A percentile compares a stretch with the other conserved stretches of the same genome.
These are phyloP conservation scores for Dissostichus mawsoni DNA, from an alignment of 2,113 vertebrate species.

Conservation along the genomic window DNA sequence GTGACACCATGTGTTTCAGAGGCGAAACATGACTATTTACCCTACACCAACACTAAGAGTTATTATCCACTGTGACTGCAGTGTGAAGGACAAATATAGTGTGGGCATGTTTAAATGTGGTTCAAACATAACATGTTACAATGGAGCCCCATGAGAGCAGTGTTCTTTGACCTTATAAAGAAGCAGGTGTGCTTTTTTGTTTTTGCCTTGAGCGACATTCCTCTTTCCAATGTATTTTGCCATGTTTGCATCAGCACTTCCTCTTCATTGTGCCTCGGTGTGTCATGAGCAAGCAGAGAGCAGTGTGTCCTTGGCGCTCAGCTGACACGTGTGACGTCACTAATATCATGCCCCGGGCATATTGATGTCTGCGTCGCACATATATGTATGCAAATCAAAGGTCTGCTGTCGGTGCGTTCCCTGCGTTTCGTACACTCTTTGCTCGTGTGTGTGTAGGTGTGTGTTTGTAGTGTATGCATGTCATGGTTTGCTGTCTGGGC, in stretches of 20 bases:
- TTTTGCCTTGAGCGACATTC: background rate
- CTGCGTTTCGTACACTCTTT: background rate
- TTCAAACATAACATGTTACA: background rate
- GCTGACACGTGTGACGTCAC: conserved; percentile 26
- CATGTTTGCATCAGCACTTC: background rate
- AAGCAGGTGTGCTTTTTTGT: background rate
- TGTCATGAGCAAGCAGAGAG: background rate
- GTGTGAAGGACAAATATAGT: background rate
- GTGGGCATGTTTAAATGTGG: background rate
- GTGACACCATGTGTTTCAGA: background rate
- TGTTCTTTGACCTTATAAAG: background rate
- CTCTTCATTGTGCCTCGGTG: background rate
- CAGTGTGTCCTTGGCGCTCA: conserved; percentile 22
- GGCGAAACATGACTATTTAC: background rate
- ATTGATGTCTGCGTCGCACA: background rate
- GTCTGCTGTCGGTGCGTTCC: background rate
- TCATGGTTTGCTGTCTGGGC: conserved; percentile 30
- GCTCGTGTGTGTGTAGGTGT: conserved; percentile 23
- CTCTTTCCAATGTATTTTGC: background rate
- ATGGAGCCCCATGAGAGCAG: background rate
- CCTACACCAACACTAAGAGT: background rate
- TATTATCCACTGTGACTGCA: too few species aligned
- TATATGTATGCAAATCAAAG: conserved; percentile 41
- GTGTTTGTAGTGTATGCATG: conserved; percentile 13
- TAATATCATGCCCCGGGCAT: background rate